phyloP scores from a whole-genome alignment of 2,888 invertebrate species.

The Nomada ruficornis region DNA sequence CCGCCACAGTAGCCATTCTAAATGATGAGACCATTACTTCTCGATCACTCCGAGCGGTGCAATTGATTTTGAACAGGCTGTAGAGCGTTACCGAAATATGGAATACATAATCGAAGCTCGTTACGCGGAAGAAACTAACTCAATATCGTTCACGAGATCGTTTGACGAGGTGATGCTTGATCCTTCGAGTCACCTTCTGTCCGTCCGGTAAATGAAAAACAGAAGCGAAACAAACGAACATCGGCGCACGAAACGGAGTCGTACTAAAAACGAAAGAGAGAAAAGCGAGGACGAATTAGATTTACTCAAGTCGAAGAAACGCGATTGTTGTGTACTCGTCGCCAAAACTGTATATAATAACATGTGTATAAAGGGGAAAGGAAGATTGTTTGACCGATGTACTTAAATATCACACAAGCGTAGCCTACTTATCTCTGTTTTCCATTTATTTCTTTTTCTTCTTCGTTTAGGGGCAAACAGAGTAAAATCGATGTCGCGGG shows the following conservation, averaged over 20 bases:
- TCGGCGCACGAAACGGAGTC: neutral
- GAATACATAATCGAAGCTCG: constrained; percentile 7
- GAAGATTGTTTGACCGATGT: constrained; percentile 74
- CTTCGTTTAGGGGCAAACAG: constrained; percentile 4
- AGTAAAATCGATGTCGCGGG: constrained; percentile 42
- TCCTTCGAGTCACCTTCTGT: constrained; percentile 68
- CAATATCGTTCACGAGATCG: constrained; percentile 49
- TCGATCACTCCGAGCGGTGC: neutral
- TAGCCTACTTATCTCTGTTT: constrained; percentile 18
- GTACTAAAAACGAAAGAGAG: neutral
- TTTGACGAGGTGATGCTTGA: constrained; percentile 58
- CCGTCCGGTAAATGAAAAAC: constrained; percentile 73
- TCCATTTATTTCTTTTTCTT: neutral
- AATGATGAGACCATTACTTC: neutral
- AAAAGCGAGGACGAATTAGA: constrained; percentile 18
- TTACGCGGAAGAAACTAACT: constrained; percentile 3
- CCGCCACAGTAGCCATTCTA: no score
- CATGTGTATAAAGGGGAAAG: constrained; percentile 50
- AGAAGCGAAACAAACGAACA: constrained; percentile 31
- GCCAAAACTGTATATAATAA: constrained; percentile 23
- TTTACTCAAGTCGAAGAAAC: constrained; percentile 53
- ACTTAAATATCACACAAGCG: constrained; percentile 71
- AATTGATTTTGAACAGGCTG: constrained; percentile 6
- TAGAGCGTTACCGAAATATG: neutral
- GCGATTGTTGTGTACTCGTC: constrained; percentile 46